Percentiles rank a stretch among this genome's conserved stretches.
These are phyloP conservation scores for Menidia menidia DNA, from an alignment of 2,797 vertebrate genomes.

Conservation along the genomic window DNA sequence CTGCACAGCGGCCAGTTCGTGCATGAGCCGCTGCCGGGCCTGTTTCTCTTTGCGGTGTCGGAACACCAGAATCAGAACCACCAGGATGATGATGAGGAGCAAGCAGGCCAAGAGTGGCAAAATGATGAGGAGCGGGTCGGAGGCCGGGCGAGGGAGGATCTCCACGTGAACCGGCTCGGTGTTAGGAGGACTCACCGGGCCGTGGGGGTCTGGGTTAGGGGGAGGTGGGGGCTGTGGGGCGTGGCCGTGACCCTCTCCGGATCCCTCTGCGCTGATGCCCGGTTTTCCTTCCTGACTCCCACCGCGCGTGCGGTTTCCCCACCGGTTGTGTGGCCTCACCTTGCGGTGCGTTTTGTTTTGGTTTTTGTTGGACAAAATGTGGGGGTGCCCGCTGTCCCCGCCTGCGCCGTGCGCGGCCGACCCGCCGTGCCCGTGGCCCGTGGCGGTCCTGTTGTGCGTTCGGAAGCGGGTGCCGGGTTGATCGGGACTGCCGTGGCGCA, in stretches of 20 bases:
- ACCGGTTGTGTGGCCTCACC: conserved; percentile 67
- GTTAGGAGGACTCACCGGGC: conserved; percentile 44
- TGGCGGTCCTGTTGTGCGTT: conserved; percentile 55
- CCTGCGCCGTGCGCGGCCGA: neutral
- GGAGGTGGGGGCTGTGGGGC: conserved; percentile 43
- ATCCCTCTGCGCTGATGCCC: conserved; percentile 21
- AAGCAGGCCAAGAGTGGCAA: conserved; percentile 83
- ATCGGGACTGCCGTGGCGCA: conserved; percentile 51
- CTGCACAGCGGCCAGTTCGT: conserved; percentile 65
- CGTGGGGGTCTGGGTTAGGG: conserved; percentile 40
- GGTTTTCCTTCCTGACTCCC: conserved; percentile 47
- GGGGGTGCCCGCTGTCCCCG: conserved; percentile 38
- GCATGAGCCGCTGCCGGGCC: conserved; percentile 70
- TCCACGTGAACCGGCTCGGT: conserved; percentile 58
- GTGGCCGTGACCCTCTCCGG: conserved; percentile 26
- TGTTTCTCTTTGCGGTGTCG: conserved; percentile 84
- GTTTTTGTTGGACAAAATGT: conserved; percentile 62
- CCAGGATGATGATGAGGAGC: conserved; percentile 81
- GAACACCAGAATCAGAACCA: conserved; percentile 83
- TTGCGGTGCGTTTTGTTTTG: conserved; percentile 73
- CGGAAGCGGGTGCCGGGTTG: conserved; percentile 33
- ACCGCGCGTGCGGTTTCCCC: conserved; percentile 71
- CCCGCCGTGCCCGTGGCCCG: conserved; percentile 34
- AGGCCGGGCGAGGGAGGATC: conserved; percentile 75
- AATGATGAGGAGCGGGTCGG: conserved; percentile 83